Evolutionary conservation across 2,888 invertebrate genomes (phyloP).

Genomic region (Mythimna pallens): DNA sequence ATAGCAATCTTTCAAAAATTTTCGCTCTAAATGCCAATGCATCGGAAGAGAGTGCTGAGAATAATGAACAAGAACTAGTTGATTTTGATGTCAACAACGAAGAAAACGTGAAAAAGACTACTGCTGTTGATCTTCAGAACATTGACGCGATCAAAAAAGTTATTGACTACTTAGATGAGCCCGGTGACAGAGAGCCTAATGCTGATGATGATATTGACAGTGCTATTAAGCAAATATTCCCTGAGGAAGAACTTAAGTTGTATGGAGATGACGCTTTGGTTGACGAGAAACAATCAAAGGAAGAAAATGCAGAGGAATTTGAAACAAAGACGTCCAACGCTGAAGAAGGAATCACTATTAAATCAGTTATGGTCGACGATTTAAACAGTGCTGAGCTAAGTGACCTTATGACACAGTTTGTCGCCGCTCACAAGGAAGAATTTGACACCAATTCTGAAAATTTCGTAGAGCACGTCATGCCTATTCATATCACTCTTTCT

Average conservation of each 20-base stretch:
- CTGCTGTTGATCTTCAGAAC: not conserved
- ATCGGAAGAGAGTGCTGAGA: not conserved
- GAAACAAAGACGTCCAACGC: constrained; percentile 38
- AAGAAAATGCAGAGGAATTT: constrained; percentile 53
- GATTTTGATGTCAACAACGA: not conserved
- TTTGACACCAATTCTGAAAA: constrained; percentile 67
- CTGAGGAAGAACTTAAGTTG: constrained; percentile 28
- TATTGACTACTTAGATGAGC: constrained; percentile 27
- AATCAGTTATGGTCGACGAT: constrained; percentile 64
- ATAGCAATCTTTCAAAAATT: constrained; percentile 65
- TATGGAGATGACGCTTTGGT: constrained; percentile 74
- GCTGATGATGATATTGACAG: constrained; percentile 46
- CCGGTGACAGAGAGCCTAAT: constrained; percentile 32
- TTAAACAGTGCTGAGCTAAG: constrained; percentile 71
- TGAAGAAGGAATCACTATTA: constrained; percentile 13
- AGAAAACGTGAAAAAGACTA: not conserved
- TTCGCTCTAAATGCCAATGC: constrained; percentile 41
- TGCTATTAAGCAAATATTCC: constrained; percentile 36
- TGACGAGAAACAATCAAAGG: constrained; percentile 53
- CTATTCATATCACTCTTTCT: constrained; percentile 71
- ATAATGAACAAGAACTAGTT: not conserved
- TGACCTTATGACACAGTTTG: constrained; percentile 73
- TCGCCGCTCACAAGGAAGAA: constrained; percentile 65
- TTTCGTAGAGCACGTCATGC: constrained; percentile 65
- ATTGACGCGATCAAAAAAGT: constrained; percentile 15